Evolutionary conservation across 2,888 invertebrate genomes (phyloP).

Genomic region (Apamea crenata): DNA sequence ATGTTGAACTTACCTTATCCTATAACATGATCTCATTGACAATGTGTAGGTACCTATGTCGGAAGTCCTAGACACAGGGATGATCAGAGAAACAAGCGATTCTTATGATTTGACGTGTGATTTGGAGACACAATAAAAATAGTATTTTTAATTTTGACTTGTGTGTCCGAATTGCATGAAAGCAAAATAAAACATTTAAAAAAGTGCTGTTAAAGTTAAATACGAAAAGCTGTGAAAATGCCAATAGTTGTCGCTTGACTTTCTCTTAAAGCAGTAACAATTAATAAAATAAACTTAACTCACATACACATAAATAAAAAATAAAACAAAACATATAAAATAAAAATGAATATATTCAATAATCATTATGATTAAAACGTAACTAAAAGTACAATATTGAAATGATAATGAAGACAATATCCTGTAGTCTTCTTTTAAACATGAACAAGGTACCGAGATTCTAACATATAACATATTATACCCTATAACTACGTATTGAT

Average conservation of each 20-base stretch:
- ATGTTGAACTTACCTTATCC: conserved; percentile 44
- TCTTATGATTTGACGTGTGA: conserved; percentile 9
- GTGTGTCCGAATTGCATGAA: conserved; percentile 11
- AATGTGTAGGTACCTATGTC: conserved; percentile 2
- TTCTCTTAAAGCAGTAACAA: conserved; percentile 52
- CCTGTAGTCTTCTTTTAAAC: conserved; percentile 65
- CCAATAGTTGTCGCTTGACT: conserved; percentile 50
- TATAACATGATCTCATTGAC: neutral
- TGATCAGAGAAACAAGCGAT: conserved; percentile 30
- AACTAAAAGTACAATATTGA: conserved; percentile 85
- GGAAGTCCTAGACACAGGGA: neutral
- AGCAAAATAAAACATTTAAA: conserved; percentile 34
- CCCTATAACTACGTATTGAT: conserved; percentile 73
- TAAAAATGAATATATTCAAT: conserved; percentile 90
- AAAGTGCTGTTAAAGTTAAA: conserved; percentile 59
- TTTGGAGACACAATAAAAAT: conserved; percentile 4
- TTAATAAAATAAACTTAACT: conserved; percentile 61
- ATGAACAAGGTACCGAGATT: conserved; percentile 86
- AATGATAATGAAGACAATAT: conserved; percentile 78
- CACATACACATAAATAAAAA: conserved; percentile 81
- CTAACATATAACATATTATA: conserved; percentile 80
- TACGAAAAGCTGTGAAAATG: conserved; percentile 60
- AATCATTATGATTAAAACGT: conserved; percentile 86
- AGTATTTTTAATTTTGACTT: conserved; percentile 6
- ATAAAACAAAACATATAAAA: conserved; percentile 89